These are phyloP conservation scores for Lepisosteus osseus DNA, from an alignment of 2,113 vertebrate genomes.

Conservation along the genomic window DNA sequence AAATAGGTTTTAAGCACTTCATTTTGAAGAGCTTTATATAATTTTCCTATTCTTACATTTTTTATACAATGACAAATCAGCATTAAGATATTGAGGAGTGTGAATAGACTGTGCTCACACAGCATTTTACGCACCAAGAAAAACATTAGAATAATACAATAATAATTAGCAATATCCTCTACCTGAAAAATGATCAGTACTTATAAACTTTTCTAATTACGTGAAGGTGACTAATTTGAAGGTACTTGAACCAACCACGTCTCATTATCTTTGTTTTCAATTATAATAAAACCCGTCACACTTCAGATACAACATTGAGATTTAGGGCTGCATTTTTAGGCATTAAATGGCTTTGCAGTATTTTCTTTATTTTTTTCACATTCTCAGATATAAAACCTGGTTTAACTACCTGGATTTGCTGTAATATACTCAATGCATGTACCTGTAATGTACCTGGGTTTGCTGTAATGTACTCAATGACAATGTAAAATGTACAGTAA, in stretches of 20 bases:
- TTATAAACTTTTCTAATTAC: slow-evolving; percentile 16
- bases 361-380: too few relatives aligned
- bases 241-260: slow-evolving; percentile 17
- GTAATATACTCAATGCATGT: too few relatives aligned
- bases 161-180: slow-evolving; percentile 6
- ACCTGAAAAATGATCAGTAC: slow-evolving; percentile 4
- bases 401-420: too few relatives aligned
- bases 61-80: slow-evolving; percentile 34
- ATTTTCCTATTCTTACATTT: slow-evolving; percentile 33
- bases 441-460: too few relatives aligned
- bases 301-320: slow-evolving; percentile 11
- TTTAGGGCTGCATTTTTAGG: slow-evolving; percentile 11
- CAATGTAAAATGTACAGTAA: too few relatives aligned
- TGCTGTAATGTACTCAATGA: too few relatives aligned
- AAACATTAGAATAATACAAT: slow-evolving; percentile 1
- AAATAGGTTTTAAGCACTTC: slow-evolving; percentile 56
- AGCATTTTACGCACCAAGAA: not conserved
- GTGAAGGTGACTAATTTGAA: slow-evolving; percentile 12
- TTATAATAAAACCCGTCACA: slow-evolving; percentile 5
- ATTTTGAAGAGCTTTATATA: slow-evolving; percentile 36
- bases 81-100: slow-evolving; percentile 13
- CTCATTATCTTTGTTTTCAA: slow-evolving; percentile 23
- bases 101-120: slow-evolving; percentile 9
- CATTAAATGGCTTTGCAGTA: not conserved
- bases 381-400: too few relatives aligned